phyloP scores from a whole-genome alignment of 2,113 vertebrate genomes.

The Sphyrna mokarran region DNA sequence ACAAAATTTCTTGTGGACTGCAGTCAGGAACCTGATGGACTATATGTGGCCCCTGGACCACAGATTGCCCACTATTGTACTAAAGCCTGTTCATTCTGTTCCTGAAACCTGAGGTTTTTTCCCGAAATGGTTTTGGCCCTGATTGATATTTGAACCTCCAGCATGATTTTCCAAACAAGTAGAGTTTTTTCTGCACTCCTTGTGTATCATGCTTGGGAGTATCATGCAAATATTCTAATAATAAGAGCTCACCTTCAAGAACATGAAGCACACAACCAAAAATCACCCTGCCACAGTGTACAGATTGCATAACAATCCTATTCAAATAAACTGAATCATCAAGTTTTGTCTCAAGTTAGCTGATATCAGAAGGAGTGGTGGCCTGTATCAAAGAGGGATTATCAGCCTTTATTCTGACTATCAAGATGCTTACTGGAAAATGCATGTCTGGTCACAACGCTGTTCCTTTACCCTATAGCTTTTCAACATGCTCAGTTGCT shows the following conservation, averaged over 20 bases:
- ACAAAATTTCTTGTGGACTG: too few relatives aligned
- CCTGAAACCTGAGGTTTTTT: neutral
- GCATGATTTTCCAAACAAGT: neutral
- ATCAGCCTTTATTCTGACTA: neutral
- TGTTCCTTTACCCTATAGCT: neutral
- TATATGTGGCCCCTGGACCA: too few relatives aligned
- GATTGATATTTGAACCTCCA: neutral
- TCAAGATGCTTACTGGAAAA: neutral
- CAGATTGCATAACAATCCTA: neutral
- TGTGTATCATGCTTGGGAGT: neutral
- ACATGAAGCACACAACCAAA: neutral
- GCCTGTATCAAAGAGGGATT: neutral
- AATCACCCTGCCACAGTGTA: neutral
- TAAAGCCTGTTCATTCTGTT: neutral
- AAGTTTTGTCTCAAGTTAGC: neutral
- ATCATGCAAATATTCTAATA: neutral
- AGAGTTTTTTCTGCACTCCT: neutral
- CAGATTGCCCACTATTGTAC: too few relatives aligned
- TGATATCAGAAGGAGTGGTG: neutral
- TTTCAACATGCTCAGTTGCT: neutral
- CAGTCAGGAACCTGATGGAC: too few relatives aligned
- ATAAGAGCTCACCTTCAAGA: neutral
- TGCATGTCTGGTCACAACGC: neutral
- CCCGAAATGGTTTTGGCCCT: neutral
- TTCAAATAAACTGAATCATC: neutral